Base-by-base conservation (phyloP, 2,888 invertebrate genomes). In the Cheilosia pagana region DNA sequence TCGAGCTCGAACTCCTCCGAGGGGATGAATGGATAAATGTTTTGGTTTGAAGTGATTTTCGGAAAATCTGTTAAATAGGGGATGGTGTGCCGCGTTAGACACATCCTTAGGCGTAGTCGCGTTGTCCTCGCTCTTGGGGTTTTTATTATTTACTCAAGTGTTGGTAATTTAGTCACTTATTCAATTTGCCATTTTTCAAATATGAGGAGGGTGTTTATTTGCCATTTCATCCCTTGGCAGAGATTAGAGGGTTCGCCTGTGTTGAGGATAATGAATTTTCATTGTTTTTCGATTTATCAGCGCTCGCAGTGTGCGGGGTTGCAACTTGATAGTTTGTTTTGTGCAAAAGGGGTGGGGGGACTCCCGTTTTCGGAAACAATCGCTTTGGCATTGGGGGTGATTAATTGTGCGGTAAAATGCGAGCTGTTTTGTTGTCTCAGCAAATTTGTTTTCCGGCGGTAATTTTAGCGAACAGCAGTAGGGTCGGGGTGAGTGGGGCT, bases 141-240 rank as follows among this genome's bases (percentile, higher is more conserved):
- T 87, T 86, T 87, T 86, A 86, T 82, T 87, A 88, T 86, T 87
- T 87, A 74, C 81, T 87, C 87, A 86, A 86, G 86, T 86, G 81
- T 86, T 86, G 76, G 86, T 76, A 76, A 86, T 81, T 86, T 81
- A 86, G 81, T 86, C 86, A 86, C 86, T 86, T 86, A 92, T 92
- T 91, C 91, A 91, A 92, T 92, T 92, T 92, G 90, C 91, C 91
- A 91, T 91, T 92, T 92, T 91, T 91, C 89, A 90, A 90, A 88
- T 55, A 75, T 86, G 21, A 39, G 43, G 57, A 10, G 48, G 78
- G 59, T 71, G 75, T 79, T 79, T 85, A 79, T 75, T 79, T 85
- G 75, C 57, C 65, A 79, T 79, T 75, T 79, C 65, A 81, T 75
- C 60, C 60, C 65, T 62, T 72, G 8, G 71, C 52, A 21, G 68